Evolutionary conservation across 2,113 vertebrate genomes (phyloP).

Genomic region (Colinus virginianus): DNA sequence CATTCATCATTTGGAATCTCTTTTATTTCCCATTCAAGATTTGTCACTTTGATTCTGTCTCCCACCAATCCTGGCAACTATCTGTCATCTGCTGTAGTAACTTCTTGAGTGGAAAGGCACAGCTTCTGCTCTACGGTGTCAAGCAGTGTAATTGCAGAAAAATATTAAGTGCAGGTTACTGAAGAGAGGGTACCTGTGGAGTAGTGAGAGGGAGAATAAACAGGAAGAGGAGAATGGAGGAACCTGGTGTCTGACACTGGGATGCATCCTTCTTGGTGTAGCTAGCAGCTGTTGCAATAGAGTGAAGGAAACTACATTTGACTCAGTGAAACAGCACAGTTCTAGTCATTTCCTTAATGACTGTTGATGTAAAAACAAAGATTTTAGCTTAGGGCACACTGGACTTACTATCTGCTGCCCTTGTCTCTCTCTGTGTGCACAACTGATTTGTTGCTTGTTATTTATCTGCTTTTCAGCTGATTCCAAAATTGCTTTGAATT

Average conservation of each 20-base stretch:
- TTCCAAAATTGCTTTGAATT: not conserved
- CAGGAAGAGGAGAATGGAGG: not conserved
- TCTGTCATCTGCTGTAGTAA: not conserved
- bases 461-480: not conserved
- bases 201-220: not conserved
- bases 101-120: not conserved
- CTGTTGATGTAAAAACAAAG: not conserved
- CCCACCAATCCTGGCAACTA: not conserved
- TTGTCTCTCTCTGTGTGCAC: not conserved
- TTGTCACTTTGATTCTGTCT: not conserved
- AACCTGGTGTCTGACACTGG: not conserved
- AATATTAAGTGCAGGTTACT: not conserved
- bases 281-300: not conserved
- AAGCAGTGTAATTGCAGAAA: not conserved
- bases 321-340: not conserved
- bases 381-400: not conserved
- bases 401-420: not conserved
- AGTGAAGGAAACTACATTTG: not conserved
- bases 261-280: not conserved
- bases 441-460: not conserved
- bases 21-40: not conserved
- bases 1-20: not conserved
- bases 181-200: not conserved
- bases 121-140: not conserved
- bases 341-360: not conserved